A percentile compares a stretch with the other conserved stretches of the same genome.
Conservation (phyloP, 2,797 vertebrate species). For the Perodicticus potto region DNA sequence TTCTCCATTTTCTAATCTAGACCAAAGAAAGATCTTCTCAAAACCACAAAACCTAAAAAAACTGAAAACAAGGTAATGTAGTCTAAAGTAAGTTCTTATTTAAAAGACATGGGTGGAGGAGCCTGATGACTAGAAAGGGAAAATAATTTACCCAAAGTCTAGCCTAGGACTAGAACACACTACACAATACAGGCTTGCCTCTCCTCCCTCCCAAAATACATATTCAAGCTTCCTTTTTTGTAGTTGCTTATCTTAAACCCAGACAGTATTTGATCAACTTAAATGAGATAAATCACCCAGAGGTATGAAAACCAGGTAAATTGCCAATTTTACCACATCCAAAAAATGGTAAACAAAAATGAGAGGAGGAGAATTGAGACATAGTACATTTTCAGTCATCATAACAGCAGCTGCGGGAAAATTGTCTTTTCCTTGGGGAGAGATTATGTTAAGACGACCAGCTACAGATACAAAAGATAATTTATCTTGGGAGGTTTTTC, state of each 20-base stretch:
- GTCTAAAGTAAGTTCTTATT: conserved; percentile 40
- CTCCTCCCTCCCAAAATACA: neutral
- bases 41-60: conserved; percentile 43
- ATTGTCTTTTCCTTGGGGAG: conserved; percentile 57
- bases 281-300: conserved; percentile 37
- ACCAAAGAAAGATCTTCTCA: conserved; percentile 31
- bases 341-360: conserved; percentile 16
- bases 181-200: neutral
- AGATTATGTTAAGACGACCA: conserved; percentile 53
- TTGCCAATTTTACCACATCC: neutral
- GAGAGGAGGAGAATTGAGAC: neutral
- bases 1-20: conserved; percentile 12
- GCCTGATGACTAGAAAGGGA: neutral
- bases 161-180: neutral
- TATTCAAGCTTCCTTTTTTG: neutral
- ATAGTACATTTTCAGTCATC: conserved; percentile 50
- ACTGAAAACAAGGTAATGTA: neutral
- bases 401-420: conserved; percentile 27
- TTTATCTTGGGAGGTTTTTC: conserved; percentile 39
- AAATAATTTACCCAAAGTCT: neutral
- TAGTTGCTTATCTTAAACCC: conserved; percentile 13
- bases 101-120: neutral
- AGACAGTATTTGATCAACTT: conserved; percentile 37
- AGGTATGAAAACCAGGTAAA: conserved; percentile 39
- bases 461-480: conserved; percentile 57